Evolutionary conservation across 2,113 vertebrate species (phyloP), one percentile per base, ranked within the genome.

Genomic region (Otocyon megalotis): DNA sequence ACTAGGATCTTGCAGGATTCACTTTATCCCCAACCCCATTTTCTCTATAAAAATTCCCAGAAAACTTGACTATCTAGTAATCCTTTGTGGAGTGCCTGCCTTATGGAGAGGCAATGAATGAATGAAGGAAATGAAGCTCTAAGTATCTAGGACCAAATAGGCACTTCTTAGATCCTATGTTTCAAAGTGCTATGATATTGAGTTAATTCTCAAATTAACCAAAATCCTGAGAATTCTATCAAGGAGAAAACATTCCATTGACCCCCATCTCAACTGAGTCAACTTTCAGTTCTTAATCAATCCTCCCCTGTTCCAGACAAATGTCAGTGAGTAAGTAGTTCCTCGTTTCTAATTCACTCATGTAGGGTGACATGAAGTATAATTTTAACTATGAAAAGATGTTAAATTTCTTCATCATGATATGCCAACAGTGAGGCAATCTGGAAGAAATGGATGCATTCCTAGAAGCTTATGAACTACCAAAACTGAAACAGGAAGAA

Each of bases 1-100:
- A 99, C 99, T 10, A 99, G 98, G 98, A 99, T 99, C 98, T 99
- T 99, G 98, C 99, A 99, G 93, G 99, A 99, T 90, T 99, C 99
- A 99, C 99, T 98, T 99, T 99, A 98, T 99, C 99, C 99, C 99
- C 99, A 90, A 99, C 99, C 98, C 99, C 62, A 58, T n/a, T 32
- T n/a, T 63, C 65, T 30, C 56, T 60, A 26, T 82, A 30, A 72
- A 62, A 82, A 24, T 62, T 62, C 28, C 80, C 71, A 54, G 53
- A 20, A 19, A 79, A 35, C 65, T 48, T 74, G 4, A 14, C 60
- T 8, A 15, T 26, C 13, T 79, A 60, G 14, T 30, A 32, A 72
- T 22, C 19, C n/a, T 95, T 89, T 86, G 26, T n/a, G 48, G 63
- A 63, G 63, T 19, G 20, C 28, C 63, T 63, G 63, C 8, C 60